Base-by-base conservation (phyloP, 2,888 invertebrate genomes). In the Theretra japonica region DNA sequence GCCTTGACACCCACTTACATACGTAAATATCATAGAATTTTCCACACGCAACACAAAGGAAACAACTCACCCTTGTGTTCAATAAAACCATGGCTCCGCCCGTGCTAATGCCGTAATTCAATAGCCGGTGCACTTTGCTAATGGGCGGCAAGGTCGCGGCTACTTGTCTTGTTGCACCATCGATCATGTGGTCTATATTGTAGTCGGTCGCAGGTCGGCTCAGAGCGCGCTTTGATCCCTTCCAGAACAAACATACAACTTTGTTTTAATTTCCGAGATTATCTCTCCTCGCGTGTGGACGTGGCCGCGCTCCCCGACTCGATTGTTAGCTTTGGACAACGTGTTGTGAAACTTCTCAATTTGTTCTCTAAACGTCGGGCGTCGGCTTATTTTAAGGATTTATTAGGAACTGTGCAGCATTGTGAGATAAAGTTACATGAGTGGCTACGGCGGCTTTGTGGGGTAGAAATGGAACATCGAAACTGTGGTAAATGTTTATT, bases 71-170 rank as follows among this genome's bases (percentile, higher is more conserved):
- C 50, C 50, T n/a, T 41, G 4, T 53, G 50, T 53, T 53, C 50
- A 19, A 53, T 53, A 53, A 53, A 53, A 53, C 50, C 50, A 19
- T 53, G 50, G 50, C 50, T 53, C 50, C 50, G 17, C 50, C 50
- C 50, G 6, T 58, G 58, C 25, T 58, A 58, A 58, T 58, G 23
- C 17, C 58, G 58, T 58, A 58, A 58, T 58, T 23, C 23, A 58
- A 58, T 58, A 8, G 50, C 19, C 50, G 58, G 25, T 58, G 58
- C 58, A 58, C 23, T 58, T 58, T 58, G 25, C 58, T 58, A 58
- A 58, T 58, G 25, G 25, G 25, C 15, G 25, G 58, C 58, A 58
- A 58, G 58, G 58, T 58, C 58, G 58, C 50, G 19, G 19, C 15
- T 58, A 23, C 11, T 58, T 5, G 25, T 5, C 59, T 5, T 19